These are phyloP conservation scores for Rattus rattus DNA, from an alignment of 2,113 vertebrate species.

Conservation along the genomic window DNA sequence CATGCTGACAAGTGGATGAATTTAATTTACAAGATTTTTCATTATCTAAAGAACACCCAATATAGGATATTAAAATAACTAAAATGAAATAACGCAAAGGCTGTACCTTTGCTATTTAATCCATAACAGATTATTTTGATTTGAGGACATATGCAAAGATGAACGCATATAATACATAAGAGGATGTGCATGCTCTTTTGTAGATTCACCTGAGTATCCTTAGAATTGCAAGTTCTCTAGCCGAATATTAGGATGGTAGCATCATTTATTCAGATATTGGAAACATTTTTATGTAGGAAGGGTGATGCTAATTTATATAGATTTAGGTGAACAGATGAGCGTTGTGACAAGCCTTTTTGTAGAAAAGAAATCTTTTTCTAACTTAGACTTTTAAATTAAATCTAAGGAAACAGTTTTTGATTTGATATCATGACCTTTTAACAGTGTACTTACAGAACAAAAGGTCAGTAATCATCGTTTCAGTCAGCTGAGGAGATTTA, in stretches of 20 bases:
- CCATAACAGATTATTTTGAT: conserved; percentile 76
- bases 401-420: conserved; percentile 3
- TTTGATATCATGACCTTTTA: neutral
- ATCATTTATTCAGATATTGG: conserved; percentile 41
- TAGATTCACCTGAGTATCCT: conserved; percentile 49
- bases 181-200: conserved; percentile 1
- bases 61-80: conserved; percentile 73
- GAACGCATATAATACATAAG: neutral
- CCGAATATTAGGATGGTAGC: conserved; percentile 25
- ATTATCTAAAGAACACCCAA: conserved; percentile 65
- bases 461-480: conserved; percentile 13
- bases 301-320: conserved; percentile 22
- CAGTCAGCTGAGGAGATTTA: neutral
- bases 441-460: neutral
- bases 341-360: neutral
- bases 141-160: conserved; percentile 44
- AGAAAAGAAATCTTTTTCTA: neutral
- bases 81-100: conserved; percentile 69
- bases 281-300: conserved; percentile 29
- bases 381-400: conserved; percentile 33
- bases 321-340: conserved; percentile 15
- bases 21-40: conserved; percentile 79
- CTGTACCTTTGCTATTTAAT: conserved; percentile 70
- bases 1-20: conserved; percentile 74
- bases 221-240: conserved; percentile 34